Evolutionary conservation across 2,113 vertebrate genomes (phyloP).

Genomic region (Hiodon tergisus): DNA sequence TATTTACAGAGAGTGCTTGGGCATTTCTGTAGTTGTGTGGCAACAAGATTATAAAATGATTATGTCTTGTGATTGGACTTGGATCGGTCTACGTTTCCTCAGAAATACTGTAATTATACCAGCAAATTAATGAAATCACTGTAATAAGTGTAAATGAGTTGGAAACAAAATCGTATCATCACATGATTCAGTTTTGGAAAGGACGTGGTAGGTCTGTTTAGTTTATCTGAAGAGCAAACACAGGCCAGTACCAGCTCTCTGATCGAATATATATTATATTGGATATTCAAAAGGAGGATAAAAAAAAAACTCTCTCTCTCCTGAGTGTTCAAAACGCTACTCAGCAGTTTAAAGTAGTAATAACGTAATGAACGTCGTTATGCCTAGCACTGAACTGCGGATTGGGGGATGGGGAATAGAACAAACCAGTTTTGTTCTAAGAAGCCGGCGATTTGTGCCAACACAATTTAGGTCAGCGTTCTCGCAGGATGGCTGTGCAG

Average conservation of each 20-base stretch:
- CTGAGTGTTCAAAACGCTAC: not conserved
- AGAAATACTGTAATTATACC: not conserved
- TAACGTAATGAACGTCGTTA: not conserved
- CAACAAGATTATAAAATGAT: not conserved
- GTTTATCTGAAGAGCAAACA: not conserved
- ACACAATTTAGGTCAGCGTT: no score
- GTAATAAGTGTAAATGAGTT: not conserved
- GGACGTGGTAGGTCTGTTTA: not conserved
- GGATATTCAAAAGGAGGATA: no score
- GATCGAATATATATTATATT: no score
- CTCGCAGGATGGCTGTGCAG: no score
- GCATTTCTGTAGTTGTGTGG: no score
- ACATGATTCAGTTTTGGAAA: not conserved
- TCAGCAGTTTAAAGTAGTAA: not conserved
- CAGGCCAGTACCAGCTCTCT: no score
- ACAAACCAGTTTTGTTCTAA: not conserved
- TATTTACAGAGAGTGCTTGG: no score
- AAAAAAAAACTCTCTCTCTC: no score
- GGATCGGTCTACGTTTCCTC: not conserved
- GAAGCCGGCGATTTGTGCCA: not conserved
- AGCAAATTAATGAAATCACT: not conserved
- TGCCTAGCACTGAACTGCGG: not conserved
- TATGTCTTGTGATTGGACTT: slow-evolving; percentile 5
- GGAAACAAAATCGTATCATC: not conserved
- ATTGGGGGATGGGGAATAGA: no score